Conservation (phyloP, 2,888 invertebrate species). For the Drosophila macrothrix region DNA sequence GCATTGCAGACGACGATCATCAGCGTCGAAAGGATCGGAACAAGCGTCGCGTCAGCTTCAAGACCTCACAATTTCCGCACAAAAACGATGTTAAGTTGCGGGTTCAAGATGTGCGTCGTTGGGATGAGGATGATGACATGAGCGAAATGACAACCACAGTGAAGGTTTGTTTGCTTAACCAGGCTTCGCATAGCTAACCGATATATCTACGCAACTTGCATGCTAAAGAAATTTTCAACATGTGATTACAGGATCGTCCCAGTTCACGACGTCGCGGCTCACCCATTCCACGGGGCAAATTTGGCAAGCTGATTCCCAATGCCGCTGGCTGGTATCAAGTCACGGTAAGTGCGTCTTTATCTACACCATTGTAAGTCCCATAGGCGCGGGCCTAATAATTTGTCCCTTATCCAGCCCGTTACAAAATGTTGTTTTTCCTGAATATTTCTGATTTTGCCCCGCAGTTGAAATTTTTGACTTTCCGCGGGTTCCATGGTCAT, state of each 20-base stretch:
- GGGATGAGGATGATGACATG: conserved; percentile 85
- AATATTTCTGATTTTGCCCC: background rate
- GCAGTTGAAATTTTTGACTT: background rate
- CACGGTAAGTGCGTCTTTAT: conserved; percentile 82
- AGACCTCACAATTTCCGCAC: conserved; percentile 75
- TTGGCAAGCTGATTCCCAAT: conserved; percentile 81
- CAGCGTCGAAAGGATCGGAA: conserved; percentile 80
- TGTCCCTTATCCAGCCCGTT: background rate
- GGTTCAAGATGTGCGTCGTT: conserved; percentile 70
- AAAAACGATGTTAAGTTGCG: conserved; percentile 67
- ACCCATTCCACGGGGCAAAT: conserved; percentile 75
- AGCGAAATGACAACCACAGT: conserved; percentile 68
- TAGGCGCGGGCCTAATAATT: background rate
- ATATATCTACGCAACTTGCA: background rate
- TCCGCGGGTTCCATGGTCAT: background rate
- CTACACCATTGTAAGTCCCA: background rate
- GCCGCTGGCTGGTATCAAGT: conserved; percentile 90
- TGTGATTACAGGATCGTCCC: conserved; percentile 64
- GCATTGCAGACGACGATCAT: conserved; percentile 73
- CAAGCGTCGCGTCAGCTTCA: conserved; percentile 84
- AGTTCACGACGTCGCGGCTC: conserved; percentile 65
- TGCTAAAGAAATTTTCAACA: background rate
- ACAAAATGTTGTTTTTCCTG: background rate
- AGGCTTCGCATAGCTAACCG: background rate
- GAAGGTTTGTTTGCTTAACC: conserved; percentile 42